These are phyloP conservation scores for Microplitis manilae DNA, from an alignment of 2,888 invertebrate species.

Conservation along the genomic window DNA sequence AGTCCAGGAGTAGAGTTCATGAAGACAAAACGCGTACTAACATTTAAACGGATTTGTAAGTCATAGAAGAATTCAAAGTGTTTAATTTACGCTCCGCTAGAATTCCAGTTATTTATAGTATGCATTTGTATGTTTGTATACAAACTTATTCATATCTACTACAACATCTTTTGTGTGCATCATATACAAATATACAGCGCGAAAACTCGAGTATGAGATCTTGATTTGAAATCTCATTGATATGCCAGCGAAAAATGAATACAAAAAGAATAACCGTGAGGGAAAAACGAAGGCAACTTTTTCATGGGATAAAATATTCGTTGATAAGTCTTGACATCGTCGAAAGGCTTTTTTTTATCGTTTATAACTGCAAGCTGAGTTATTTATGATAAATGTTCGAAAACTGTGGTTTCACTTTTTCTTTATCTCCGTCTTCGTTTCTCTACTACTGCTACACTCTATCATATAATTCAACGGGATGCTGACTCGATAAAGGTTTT, in stretches of 20 bases:
- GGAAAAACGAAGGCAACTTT: constrained; percentile 12
- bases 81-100: not conserved
- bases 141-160: too few relatives aligned
- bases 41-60: constrained; percentile 55
- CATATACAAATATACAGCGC: not conserved
- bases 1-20: constrained; percentile 9
- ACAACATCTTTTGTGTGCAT: too few relatives aligned
- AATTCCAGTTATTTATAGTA: not conserved
- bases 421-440: not conserved
- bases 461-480: not conserved
- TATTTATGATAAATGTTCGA: not conserved
- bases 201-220: not conserved
- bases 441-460: not conserved
- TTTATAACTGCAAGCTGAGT: not conserved
- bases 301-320: constrained; percentile 25
- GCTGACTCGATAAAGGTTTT: constrained; percentile 13
- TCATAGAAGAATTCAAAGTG: constrained; percentile 43
- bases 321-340: constrained; percentile 12
- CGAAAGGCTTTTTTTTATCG: constrained; percentile 16
- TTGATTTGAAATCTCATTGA: not conserved
- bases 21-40: constrained; percentile 15
- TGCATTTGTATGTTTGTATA: not conserved
- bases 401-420: not conserved
- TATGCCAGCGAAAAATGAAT: constrained; percentile 1
- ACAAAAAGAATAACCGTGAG: not conserved